Evolutionary conservation across 2,113 vertebrate species (phyloP), one percentile per base, ranked within the genome.

Genomic region (Serilophus lunatus): DNA sequence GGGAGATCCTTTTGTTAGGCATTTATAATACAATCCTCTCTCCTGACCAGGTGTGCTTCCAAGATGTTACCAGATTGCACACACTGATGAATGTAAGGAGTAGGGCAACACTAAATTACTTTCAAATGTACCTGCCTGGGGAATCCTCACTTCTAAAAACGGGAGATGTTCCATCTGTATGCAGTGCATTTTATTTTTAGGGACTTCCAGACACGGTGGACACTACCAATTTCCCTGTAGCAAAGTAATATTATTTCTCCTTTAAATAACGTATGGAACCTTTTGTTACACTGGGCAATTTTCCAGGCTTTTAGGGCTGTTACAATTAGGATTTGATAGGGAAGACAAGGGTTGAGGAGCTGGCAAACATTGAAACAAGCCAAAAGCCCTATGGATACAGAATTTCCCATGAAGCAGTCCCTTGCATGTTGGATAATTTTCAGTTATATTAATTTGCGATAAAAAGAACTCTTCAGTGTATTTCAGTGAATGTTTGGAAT

Each of bases 1-100:
- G 60, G 79, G 76, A 90, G 60, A 82, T 86, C 82, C 79, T 78
- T 96, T 95, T 93, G 64, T 94, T 57, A 78, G 64, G 20, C 18
- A 0, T 88, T 90, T 90, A 71, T 78, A 84, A 96, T 53, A 60
- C 26, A 74, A 36, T 71, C 7, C 26, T 88, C 29, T 77, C 24
- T 86, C 63, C 49, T 60, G 65, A 60, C 49, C 72, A 88, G 76
- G 72, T 86, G 69, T 79, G 31, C 92, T 92, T 92, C 63, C 51
- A 82, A 81, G 60, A 71, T 83, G 60, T 74, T 86, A 83, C 49
- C 69, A 92, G 82, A 75, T 68, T 92, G 76, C 47, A 71, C 68
- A 60, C 60, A 45, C 12, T 68, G 76, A 66, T 71, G 56, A 90
- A 84, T 66, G 19, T 70, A 81, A 89, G 86, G 76, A 75, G 64